These are phyloP conservation scores for Drosophila bifasciata DNA, from an alignment of 1,140 invertebrate species.

Conservation along the genomic window DNA sequence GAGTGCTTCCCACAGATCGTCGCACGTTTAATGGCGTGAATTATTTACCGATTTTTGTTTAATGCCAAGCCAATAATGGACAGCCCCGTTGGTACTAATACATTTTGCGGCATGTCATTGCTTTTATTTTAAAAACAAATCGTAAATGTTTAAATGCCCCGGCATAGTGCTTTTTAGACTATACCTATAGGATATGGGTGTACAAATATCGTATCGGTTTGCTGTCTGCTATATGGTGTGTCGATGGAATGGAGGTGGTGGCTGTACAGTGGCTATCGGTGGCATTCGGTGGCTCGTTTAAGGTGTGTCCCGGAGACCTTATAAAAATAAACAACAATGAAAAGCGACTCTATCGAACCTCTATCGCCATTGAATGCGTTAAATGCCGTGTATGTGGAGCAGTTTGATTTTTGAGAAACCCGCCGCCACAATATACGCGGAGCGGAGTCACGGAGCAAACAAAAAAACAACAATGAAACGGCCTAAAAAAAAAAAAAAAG, in stretches of 20 bases:
- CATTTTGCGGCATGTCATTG: slow-evolving; percentile 63
- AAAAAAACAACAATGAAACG: slow-evolving; percentile 78
- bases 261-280: slow-evolving; percentile 71
- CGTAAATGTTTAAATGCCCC: slow-evolving; percentile 77
- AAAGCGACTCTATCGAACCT: slow-evolving; percentile 26
- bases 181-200: background rate
- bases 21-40: slow-evolving; percentile 75
- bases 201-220: slow-evolving; percentile 30
- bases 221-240: slow-evolving; percentile 2
- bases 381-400: slow-evolving; percentile 79
- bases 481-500: slow-evolving; percentile 66
- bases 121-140: slow-evolving; percentile 82
- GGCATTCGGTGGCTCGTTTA: slow-evolving; percentile 63
- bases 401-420: slow-evolving; percentile 74
- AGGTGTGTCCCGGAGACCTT: slow-evolving; percentile 75
- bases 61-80: slow-evolving; percentile 75
- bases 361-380: slow-evolving; percentile 67
- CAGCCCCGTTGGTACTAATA: no score
- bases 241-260: slow-evolving; percentile 37
- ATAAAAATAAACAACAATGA: slow-evolving; percentile 73
- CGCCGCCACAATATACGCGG: slow-evolving; percentile 1
- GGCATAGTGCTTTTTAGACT: slow-evolving; percentile 57
- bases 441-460: no score
- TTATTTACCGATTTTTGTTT: slow-evolving; percentile 82
- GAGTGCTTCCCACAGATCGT: slow-evolving; percentile 54